Percentiles rank a stretch among this genome's conserved stretches.
These are phyloP conservation scores for Cirrhinus mrigala DNA, from an alignment of 2,797 vertebrate species.

Conservation along the genomic window DNA sequence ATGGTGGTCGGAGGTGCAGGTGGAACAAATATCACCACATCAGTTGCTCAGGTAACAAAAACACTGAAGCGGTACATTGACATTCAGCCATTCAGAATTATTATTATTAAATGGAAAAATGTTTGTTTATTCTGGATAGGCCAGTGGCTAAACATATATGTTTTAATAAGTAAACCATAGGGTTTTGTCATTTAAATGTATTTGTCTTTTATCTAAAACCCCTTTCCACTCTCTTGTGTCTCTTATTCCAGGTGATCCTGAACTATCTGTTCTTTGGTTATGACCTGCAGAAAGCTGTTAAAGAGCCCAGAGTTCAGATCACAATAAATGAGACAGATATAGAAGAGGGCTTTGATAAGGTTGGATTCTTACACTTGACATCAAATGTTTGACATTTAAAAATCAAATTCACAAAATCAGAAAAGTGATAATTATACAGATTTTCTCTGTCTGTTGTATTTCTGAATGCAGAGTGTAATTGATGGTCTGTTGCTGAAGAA, in stretches of 20 bases:
- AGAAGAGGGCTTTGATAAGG: neutral
- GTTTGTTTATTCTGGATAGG: too few relatives aligned
- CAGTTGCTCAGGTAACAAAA: conserved; percentile 86
- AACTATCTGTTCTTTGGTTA: conserved; percentile 7
- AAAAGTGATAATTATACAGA: neutral
- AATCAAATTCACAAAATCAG: neutral
- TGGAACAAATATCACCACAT: conserved; percentile 94
- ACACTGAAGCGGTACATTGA: neutral
- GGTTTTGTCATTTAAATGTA: neutral
- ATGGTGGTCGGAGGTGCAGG: conserved; percentile 96
- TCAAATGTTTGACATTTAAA: neutral
- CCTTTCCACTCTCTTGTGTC: neutral
- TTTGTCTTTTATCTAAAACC: too few relatives aligned
- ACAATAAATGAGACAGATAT: neutral
- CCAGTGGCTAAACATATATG: neutral
- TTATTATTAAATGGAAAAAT: neutral
- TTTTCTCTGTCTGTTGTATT: neutral
- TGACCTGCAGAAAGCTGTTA: neutral
- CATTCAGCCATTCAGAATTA: neutral
- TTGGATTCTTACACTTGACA: neutral
- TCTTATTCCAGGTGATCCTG: neutral
- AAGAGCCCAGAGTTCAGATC: conserved; percentile 3
- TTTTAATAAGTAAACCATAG: neutral
- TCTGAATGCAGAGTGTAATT: neutral
- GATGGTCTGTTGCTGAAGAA: neutral